phyloP scores from a whole-genome alignment of 2,888 invertebrate species.

The Lycia hirtaria region DNA sequence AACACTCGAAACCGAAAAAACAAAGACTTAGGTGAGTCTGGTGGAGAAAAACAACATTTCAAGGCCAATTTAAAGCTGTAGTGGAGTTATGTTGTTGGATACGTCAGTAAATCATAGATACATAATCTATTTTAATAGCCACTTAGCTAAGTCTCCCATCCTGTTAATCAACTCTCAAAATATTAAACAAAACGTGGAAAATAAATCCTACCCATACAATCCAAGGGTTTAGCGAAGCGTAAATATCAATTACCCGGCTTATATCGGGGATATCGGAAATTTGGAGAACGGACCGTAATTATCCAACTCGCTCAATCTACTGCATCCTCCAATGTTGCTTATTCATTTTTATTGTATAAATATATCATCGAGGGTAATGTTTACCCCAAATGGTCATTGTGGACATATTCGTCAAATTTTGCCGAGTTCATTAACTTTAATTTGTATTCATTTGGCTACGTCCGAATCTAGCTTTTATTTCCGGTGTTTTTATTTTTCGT shows the following conservation, averaged over 20 bases:
- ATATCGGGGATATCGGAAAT: constrained; percentile 57
- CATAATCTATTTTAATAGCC: neutral
- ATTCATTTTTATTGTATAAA: constrained; percentile 76
- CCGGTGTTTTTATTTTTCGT: too few species aligned
- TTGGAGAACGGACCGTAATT: constrained; percentile 71
- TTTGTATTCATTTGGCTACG: constrained; percentile 29
- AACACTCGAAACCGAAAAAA: too few species aligned
- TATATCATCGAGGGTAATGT: constrained; percentile 59
- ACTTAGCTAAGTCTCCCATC: constrained; percentile 2
- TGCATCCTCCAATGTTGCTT: constrained; percentile 73
- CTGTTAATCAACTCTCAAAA: constrained; percentile 25
- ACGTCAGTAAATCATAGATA: neutral
- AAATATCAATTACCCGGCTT: constrained; percentile 79
- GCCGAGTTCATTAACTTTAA: constrained; percentile 54
- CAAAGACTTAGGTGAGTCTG: too few species aligned
- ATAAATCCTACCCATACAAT: constrained; percentile 58
- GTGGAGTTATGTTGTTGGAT: too few species aligned
- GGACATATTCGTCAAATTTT: constrained; percentile 59
- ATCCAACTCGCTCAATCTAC: constrained; percentile 52
- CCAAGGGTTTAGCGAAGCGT: constrained; percentile 70
- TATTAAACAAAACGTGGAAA: constrained; percentile 60
- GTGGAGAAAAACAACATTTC: too few species aligned
- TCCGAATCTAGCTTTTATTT: constrained; percentile 16
- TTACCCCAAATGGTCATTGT: constrained; percentile 59
- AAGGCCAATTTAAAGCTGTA: too few species aligned